Evolutionary conservation across 2,797 vertebrate genomes (phyloP), one percentile per base, ranked within the genome.

Genomic region (Leucoraja ocellata): DNA sequence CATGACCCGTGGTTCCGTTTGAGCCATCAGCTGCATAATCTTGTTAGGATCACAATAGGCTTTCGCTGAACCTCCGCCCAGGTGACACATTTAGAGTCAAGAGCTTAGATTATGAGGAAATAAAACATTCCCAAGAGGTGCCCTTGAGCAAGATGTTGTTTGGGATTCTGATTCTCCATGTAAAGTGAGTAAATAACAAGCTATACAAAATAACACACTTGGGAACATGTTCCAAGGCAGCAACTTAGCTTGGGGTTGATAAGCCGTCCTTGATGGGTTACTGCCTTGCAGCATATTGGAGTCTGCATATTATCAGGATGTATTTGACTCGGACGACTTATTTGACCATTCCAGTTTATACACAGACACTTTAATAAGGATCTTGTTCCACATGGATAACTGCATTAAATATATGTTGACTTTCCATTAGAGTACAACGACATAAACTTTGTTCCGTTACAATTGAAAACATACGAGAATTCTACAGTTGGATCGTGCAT

Each of bases 161-260:
- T 78, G 77, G n/a, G n/a, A 78, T 78, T 78, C n/a, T 78, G 77
- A 78, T 78, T 78, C 77, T 78, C 77, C 77, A 36, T 78, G 77
- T 78, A 78, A 78, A 78, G 77, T 36, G 32, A 78, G 77, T 78
- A 32, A 78, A 78, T 36, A 78, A 78, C n/a, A 78, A 78, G 77
- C 77, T 16, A 78, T 21, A 88, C 84, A 88, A 88, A 88, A 68
- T 65, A 36, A 68, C n/a, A 88, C 84, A 88, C 84, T 88, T 65
- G 84, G 63, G 63, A 88, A 68, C n/a, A 88, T 36, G n/a, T 68
- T 88, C 84, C 84, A 88, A 21, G 28, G 16, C 16, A 78, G 13
- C 77, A 78, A 78, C 13, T 88, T 88, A 68, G 61, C 84, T 88
- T 32, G 4, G n/a, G 32, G 13, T 88, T 88, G 61, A 88, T 88